Percentiles rank a stretch among this genome's conserved stretches.
These are phyloP conservation scores for Tromatobia lineatoria DNA, from an alignment of 2,888 invertebrate species.

Conservation along the genomic window DNA sequence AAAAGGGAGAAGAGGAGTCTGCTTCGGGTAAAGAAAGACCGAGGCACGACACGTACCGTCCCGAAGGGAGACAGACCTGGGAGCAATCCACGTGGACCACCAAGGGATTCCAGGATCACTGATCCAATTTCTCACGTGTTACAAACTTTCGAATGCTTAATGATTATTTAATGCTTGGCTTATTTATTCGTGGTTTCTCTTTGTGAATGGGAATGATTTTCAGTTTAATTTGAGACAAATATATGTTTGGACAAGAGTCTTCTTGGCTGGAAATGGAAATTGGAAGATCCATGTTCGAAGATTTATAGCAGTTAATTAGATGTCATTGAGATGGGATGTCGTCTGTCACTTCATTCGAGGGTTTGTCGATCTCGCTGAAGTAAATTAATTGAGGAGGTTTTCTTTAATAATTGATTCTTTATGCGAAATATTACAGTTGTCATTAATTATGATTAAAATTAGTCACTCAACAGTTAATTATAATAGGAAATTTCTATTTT, in stretches of 20 bases:
- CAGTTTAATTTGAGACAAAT: background rate
- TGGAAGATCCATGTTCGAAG: background rate
- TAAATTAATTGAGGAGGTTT: too few species aligned
- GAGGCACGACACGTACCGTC: constrained; percentile 55
- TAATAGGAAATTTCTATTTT: too few species aligned
- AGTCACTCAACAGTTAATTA: too few species aligned
- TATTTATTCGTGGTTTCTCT: constrained; percentile 31
- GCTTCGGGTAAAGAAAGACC: background rate
- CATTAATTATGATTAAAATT: too few species aligned
- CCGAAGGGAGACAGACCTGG: constrained; percentile 48
- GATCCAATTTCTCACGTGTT: constrained; percentile 57
- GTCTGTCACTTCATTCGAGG: too few species aligned
- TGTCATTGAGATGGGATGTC: too few species aligned
- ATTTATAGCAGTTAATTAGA: background rate
- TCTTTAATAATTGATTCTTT: too few species aligned
- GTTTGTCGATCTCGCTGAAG: too few species aligned
- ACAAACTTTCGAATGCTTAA: constrained; percentile 40
- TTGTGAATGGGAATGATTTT: background rate
- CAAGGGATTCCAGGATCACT: constrained; percentile 37
- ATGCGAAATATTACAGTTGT: too few species aligned
- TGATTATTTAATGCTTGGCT: constrained; percentile 51
- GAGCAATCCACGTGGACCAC: constrained; percentile 41
- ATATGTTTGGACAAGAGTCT: background rate
- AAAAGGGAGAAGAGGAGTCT: constrained; percentile 21
- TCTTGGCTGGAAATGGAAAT: background rate